Percentiles rank a stretch among this genome's conserved stretches.
These are phyloP conservation scores for Buphagus erythrorhynchus DNA, from an alignment of 2,797 vertebrate species.

Conservation along the genomic window DNA sequence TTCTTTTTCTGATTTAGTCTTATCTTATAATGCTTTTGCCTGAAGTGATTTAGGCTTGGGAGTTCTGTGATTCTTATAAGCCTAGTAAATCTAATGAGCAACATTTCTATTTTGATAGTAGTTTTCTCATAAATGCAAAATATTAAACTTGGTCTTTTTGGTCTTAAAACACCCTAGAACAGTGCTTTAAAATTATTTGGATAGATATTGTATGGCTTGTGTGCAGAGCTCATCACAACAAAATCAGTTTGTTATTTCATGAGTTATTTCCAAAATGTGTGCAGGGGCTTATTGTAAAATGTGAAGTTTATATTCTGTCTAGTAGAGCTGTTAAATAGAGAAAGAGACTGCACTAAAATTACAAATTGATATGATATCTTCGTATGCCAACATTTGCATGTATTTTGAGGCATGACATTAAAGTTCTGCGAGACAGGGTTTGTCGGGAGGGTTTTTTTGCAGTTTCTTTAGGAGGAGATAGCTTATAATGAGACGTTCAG, in stretches of 20 bases:
- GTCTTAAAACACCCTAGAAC: neutral
- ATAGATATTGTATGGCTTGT: neutral
- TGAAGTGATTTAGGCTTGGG: constrained; percentile 31
- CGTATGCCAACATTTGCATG: constrained; percentile 27
- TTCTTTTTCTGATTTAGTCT: constrained; percentile 36
- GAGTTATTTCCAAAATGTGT: neutral
- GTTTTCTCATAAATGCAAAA: neutral
- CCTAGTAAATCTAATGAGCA: constrained; percentile 33
- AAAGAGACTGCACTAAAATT: constrained; percentile 29
- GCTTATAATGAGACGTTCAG: neutral
- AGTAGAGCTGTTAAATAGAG: constrained; percentile 45
- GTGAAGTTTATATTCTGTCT: constrained; percentile 29
- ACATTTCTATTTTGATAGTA: constrained; percentile 14
- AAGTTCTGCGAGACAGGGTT: constrained; percentile 29
- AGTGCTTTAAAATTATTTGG: neutral
- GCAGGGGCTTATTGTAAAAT: constrained; percentile 19
- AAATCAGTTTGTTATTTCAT: neutral
- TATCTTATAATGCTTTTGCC: constrained; percentile 44
- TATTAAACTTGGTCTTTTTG: constrained; percentile 1
- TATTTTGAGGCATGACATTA: constrained; percentile 58
- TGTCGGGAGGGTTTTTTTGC: neutral
- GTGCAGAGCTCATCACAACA: neutral
- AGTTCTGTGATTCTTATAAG: constrained; percentile 39
- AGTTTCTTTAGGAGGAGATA: neutral
- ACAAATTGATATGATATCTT: constrained; percentile 1